These are phyloP conservation scores for Amblyjoppa proteus DNA, from an alignment of 2,888 invertebrate species.

Conservation along the genomic window DNA sequence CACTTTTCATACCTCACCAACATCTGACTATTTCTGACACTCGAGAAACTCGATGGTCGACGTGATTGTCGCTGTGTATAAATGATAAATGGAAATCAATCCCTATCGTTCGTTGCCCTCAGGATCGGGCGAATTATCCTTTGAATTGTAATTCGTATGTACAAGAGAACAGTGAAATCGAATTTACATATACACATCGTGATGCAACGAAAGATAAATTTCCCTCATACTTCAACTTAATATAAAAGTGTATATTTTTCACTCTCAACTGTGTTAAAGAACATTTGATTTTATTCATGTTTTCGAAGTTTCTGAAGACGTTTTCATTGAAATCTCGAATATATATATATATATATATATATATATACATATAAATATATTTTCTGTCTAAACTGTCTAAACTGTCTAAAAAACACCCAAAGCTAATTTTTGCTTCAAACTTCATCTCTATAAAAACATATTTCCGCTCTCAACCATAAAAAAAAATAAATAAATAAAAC, in stretches of 20 bases:
- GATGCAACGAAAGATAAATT: not conserved
- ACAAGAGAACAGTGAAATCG: not conserved
- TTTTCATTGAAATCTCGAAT: too few species aligned
- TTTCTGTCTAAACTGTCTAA: too few species aligned
- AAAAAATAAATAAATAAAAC: not conserved
- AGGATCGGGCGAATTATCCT: not conserved
- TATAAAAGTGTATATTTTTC: too few species aligned
- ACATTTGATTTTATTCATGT: not conserved
- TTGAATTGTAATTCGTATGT: not conserved
- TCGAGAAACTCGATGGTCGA: not conserved
- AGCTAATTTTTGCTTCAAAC: not conserved
- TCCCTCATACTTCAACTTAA: not conserved
- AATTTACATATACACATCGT: not conserved
- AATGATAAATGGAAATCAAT: not conserved
- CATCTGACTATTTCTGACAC: slow-evolving; percentile 18
- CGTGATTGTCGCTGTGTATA: not conserved
- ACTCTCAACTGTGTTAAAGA: not conserved
- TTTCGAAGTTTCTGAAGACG: too few species aligned
- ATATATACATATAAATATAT: too few species aligned
- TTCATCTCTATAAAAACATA: not conserved
- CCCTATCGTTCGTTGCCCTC: slow-evolving; percentile 3
- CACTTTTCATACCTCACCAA: not conserved
- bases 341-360: too few species aligned
- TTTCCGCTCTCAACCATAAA: too few species aligned
- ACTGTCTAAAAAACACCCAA: not conserved